Evolutionary conservation across 2,888 invertebrate genomes (phyloP).

Genomic region (Pocota personata): DNA sequence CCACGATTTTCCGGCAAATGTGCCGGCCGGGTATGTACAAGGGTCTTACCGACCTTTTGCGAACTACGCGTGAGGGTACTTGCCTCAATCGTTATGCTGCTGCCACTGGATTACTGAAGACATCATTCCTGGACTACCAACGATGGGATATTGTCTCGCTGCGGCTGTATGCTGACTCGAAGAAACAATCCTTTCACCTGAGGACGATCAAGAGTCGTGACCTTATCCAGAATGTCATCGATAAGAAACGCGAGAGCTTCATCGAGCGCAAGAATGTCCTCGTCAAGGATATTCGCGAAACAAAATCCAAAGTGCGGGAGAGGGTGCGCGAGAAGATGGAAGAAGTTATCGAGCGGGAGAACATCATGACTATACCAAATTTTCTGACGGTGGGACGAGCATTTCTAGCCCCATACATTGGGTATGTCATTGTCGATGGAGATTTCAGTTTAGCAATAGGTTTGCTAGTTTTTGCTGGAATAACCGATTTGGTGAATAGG

Average conservation of each 20-base stretch:
- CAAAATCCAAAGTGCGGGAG: conserved; percentile 88
- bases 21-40: conserved; percentile 78
- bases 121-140: conserved; percentile 80
- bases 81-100: conserved; percentile 81
- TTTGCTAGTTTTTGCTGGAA: conserved; percentile 92
- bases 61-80: conserved; percentile 76
- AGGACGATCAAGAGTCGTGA: conserved; percentile 83
- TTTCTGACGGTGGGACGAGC: conserved; percentile 94
- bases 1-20: conserved; percentile 80
- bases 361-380: conserved; percentile 97
- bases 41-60: conserved; percentile 78
- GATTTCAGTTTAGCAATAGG: conserved; percentile 92
- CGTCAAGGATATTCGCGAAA: conserved; percentile 88
- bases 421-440: conserved; percentile 93
- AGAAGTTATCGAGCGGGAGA: conserved; percentile 87
- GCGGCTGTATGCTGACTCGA: conserved; percentile 80
- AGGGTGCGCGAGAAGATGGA: conserved; percentile 90
- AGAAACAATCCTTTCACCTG: conserved; percentile 79
- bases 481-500: conserved; percentile 92
- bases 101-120: conserved; percentile 81
- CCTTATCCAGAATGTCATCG: conserved; percentile 85
- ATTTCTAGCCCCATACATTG: conserved; percentile 92
- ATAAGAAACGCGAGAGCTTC: conserved; percentile 86
- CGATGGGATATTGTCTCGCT: conserved; percentile 81
- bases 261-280: conserved; percentile 86